phyloP scores from a whole-genome alignment of 2,113 vertebrate genomes.

The Mastomys natalensis region DNA sequence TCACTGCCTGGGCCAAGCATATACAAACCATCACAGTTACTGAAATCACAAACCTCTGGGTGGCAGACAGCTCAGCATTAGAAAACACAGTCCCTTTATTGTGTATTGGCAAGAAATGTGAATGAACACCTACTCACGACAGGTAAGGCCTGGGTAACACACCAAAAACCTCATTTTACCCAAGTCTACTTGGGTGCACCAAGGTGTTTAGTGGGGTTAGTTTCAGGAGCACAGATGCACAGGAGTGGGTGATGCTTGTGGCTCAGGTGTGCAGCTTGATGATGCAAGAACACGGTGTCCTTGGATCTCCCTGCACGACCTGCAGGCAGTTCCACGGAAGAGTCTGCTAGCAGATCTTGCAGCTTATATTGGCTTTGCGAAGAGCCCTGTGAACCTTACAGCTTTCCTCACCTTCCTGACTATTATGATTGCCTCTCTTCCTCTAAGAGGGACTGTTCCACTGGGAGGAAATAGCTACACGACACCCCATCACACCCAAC shows the following conservation, averaged over 20 bases:
- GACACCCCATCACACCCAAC: neutral
- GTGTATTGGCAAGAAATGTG: neutral
- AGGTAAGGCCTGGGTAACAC: too few relatives aligned
- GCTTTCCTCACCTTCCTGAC: neutral
- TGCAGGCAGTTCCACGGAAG: neutral
- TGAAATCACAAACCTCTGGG: too few relatives aligned
- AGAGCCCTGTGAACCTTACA: neutral
- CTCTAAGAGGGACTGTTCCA: neutral
- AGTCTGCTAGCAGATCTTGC: neutral
- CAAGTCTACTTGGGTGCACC: neutral
- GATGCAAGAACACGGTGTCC: neutral
- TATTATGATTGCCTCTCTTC: too few relatives aligned
- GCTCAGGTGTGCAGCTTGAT: neutral
- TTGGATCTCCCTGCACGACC: neutral
- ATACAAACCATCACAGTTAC: neutral
- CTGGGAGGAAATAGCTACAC: neutral
- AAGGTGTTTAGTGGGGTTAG: neutral
- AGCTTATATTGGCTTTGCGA: neutral
- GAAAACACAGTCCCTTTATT: neutral
- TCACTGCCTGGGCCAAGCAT: too few relatives aligned
- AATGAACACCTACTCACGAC: too few relatives aligned
- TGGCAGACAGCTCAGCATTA: fast-evolving
- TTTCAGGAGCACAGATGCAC: neutral
- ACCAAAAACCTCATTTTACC: neutral
- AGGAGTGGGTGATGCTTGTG: too few relatives aligned